Evolutionary conservation across 2,888 invertebrate species (phyloP).

Genomic region (Ichneumon xanthorius): DNA sequence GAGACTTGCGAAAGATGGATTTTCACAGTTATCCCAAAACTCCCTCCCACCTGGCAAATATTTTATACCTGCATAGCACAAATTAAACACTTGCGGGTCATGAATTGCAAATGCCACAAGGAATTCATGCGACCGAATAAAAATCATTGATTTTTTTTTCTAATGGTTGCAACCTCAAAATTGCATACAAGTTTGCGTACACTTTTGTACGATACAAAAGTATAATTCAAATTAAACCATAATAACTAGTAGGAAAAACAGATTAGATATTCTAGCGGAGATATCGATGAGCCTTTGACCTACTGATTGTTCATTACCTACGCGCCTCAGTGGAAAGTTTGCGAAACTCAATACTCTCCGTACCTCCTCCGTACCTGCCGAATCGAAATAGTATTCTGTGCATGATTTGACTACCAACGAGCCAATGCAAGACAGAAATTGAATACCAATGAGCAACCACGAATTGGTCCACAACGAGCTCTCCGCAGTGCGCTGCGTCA

Average conservation of each 20-base stretch:
- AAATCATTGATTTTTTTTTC: not conserved
- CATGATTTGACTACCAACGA: constrained; percentile 35
- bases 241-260: not conserved
- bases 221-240: not conserved
- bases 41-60: not conserved
- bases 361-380: not conserved
- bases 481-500: constrained; percentile 72
- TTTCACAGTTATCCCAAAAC: no score
- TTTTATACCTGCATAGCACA: not conserved
- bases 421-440: constrained; percentile 47
- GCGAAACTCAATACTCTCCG: constrained; percentile 26
- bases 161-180: not conserved
- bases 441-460: constrained; percentile 72
- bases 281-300: not conserved
- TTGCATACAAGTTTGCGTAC: not conserved
- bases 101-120: not conserved
- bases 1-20: no score
- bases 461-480: constrained; percentile 78
- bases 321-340: constrained; percentile 37
- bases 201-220: not conserved
- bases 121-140: no score
- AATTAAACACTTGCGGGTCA: not conserved
- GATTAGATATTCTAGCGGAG: not conserved
- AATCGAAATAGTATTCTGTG: constrained; percentile 40
- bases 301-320: not conserved